Conservation (phyloP, 2,797 vertebrate genomes). For the Scomberomorus guttatus region DNA sequence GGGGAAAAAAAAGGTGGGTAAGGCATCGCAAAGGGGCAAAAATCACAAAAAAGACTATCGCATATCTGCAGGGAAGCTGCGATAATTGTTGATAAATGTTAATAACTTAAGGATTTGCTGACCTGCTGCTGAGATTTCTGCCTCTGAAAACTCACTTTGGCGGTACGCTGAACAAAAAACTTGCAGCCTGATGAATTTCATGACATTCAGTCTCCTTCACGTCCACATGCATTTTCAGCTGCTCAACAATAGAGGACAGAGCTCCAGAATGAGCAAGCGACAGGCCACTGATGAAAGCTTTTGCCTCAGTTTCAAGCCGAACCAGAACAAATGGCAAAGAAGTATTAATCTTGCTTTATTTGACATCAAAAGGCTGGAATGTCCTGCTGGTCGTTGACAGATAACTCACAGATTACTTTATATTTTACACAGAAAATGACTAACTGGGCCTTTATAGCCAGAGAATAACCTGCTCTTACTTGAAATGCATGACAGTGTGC, state of each 20-base stretch:
- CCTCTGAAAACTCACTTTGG: constrained; percentile 47
- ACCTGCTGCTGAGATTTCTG: constrained; percentile 12
- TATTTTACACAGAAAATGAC: background rate
- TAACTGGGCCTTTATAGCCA: background rate
- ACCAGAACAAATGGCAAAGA: constrained; percentile 3
- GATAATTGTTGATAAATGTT: constrained; percentile 46
- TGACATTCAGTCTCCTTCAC: constrained; percentile 73
- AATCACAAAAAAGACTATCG: constrained; percentile 19
- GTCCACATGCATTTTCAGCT: constrained; percentile 42
- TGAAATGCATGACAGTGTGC: background rate
- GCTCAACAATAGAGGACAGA: constrained; percentile 47
- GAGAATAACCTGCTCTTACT: background rate
- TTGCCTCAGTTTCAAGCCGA: constrained; percentile 9
- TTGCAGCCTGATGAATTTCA: constrained; percentile 51
- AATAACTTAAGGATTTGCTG: constrained; percentile 51
- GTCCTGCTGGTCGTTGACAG: background rate
- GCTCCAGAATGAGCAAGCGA: constrained; percentile 37
- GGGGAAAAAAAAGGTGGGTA: background rate
- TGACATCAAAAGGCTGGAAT: constrained; percentile 3
- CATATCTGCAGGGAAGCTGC: constrained; percentile 25
- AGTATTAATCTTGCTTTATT: background rate
- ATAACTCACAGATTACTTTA: background rate
- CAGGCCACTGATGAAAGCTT: constrained; percentile 29
- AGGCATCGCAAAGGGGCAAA: constrained; percentile 46
- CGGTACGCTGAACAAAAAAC: constrained; percentile 18